Base-by-base conservation (phyloP, 1,140 invertebrate species). In the Caenorhabditis elegans region DNA sequence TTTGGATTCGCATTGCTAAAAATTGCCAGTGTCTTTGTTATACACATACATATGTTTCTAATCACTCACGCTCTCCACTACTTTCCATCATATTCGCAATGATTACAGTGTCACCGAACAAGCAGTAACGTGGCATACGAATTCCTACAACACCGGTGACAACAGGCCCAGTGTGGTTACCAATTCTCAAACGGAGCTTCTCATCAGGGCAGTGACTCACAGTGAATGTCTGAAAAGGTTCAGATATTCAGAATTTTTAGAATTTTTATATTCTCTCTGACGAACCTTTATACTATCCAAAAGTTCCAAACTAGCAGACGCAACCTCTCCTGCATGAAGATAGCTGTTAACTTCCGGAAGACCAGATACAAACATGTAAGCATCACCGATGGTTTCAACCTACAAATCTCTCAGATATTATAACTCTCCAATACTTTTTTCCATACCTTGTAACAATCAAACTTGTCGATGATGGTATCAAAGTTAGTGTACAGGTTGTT, bases 401-500 rank as follows among this genome's bases (percentile, higher is more conserved):
- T 79, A 22, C 3, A 65, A 13, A 5, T 34, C 0, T 4, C 11
- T 19, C 6, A n/a, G n/a, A 3, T 34, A 1, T 60, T 22, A 13
- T 3, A 39, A 31, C 8, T 19, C 1, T 22, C 31, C 11, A 31
- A 13, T 22, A n/a, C 15, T 22, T 17, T 15, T 49, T 6, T 78
- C 1, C 4, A 1, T 19, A 97, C 96, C 93, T 98, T 98, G 90
- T 98, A 98, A 6, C 97, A 96, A 91, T 98, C 95, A 86, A 95
- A 97, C 85, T 96, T 94, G 89, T 95, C 95, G 83, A 98, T 95
- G 84, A 97, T 95, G 0, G 94, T 94, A 90, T 98, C 96, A 89
- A 97, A 97, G 83, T 94, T 94, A 8, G 95, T 96, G 90, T 97
- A 98, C 10, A 98, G 92, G 90, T 97, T 95, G 90, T 98, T 98